Base-by-base conservation (phyloP, 2,888 invertebrate species). In the Carpatolechia fugitivella region DNA sequence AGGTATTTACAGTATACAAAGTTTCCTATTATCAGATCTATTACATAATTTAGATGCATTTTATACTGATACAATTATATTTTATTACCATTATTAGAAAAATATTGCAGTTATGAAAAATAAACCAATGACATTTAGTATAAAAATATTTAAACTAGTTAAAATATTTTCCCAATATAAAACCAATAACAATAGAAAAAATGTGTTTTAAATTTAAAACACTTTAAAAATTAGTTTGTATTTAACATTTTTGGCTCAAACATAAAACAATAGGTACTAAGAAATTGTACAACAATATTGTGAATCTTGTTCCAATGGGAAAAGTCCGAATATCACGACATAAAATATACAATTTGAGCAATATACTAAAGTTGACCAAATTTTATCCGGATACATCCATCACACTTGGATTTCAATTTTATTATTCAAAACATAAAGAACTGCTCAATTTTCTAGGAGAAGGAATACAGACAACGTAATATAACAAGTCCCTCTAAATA, bases 1-100 rank as follows among this genome's bases (percentile, higher is more conserved):
- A n/a, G n/a, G n/a, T 72, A 75, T 77, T 75, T 41, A 50, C 50
- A 50, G 16, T 6, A 13, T 36, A 36, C 38, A 38, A 38, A 38
- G 38, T 14, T 64, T 68, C 62, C 58, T 64, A 59, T 30, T 18
- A 18, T 54, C 54, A 57, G 47, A 54, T 54, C 50, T 57, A 50
- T 16, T 33, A 30, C 24, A n/a, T n/a, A 48, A 36, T 46, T 24
- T 47, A 14, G 11, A 13, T 46, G 46, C 18, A 35, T 33, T 35
- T 49, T 35, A 3, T 13, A 40, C 14, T 13, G 14, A 38, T 40
- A 40, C 20, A 41, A 8, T 4, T 29, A 24, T 29, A 24, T 24
- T 44, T 18, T 44, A 24, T 44, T 11, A n/a, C 24, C 8, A 40
- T 10, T 18, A 40, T 14, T 7, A 5, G 13, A 36, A 14, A 14